Evolutionary conservation across 2,113 vertebrate genomes (phyloP).

Genomic region (Hippocampus zosterae): DNA sequence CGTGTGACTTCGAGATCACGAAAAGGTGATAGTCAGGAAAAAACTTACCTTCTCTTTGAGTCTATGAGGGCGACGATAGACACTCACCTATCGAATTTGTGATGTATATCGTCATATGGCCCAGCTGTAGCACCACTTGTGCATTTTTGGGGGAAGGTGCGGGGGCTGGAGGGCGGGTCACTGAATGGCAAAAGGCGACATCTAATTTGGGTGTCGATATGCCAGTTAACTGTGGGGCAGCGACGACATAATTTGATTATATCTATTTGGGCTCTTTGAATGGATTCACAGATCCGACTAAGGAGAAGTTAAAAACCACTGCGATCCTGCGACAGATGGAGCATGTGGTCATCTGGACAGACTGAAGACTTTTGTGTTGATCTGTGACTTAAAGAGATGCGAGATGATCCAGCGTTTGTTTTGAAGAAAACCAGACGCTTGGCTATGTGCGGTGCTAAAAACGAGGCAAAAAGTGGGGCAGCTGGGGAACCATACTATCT

Average conservation of each 20-base stretch:
- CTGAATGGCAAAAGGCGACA: no score
- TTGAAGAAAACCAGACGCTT: neutral
- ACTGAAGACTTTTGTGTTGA: neutral
- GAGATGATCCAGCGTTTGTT: neutral
- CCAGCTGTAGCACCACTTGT: no score
- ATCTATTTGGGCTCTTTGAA: neutral
- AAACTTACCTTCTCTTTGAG: neutral
- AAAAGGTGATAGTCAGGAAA: neutral
- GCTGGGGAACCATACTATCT: slow-evolving; percentile 15
- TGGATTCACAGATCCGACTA: neutral
- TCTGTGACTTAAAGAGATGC: neutral
- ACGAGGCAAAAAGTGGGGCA: slow-evolving; percentile 4
- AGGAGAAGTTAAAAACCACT: neutral
- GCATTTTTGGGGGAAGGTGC: no score
- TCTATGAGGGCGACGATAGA: no score
- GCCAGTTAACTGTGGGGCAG: neutral
- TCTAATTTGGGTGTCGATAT: no score
- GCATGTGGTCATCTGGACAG: neutral
- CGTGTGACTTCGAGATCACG: neutral
- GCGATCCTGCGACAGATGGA: neutral
- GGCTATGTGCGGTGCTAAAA: neutral
- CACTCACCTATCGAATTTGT: no score
- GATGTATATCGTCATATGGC: no score
- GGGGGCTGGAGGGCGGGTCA: no score
- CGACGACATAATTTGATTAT: neutral